These are phyloP conservation scores for Ferdinandea cuprea DNA, from an alignment of 2,888 invertebrate genomes.

Conservation along the genomic window DNA sequence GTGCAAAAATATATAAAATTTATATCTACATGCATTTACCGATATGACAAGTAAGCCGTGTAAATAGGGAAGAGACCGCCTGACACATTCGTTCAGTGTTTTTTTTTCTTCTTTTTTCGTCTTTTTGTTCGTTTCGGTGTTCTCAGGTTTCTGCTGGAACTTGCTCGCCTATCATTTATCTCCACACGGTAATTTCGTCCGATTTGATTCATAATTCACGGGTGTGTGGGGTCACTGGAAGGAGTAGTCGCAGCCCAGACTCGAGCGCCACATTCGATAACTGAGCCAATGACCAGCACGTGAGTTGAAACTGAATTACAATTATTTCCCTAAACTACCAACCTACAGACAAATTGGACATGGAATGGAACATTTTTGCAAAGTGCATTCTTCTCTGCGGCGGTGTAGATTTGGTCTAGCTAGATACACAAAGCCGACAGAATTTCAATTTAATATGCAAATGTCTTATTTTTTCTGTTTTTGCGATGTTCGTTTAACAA, in stretches of 20 bases:
- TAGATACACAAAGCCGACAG: conserved; percentile 50
- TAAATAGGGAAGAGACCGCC: conserved; percentile 57
- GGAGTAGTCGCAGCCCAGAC: conserved; percentile 12
- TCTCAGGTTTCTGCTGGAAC: conserved; percentile 32
- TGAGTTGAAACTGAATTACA: conserved; percentile 29
- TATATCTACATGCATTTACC: conserved; percentile 45
- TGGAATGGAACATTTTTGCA: conserved; percentile 23
- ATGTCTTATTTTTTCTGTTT: conserved; percentile 18
- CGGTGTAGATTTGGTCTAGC: too few relatives aligned
- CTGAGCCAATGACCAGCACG: conserved; percentile 29
- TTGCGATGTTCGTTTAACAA: conserved; percentile 11
- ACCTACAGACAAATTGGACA: neutral
- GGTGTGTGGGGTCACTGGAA: conserved; percentile 27
- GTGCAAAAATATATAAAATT: conserved; percentile 44
- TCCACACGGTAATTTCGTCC: conserved; percentile 14
- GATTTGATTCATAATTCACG: conserved; percentile 29
- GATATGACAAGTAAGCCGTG: conserved; percentile 63
- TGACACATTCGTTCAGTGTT: conserved; percentile 11
- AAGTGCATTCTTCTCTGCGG: conserved; percentile 28
- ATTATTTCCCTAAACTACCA: neutral
- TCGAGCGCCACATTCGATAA: conserved; percentile 6
- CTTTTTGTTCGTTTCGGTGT: neutral
- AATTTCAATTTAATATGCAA: too few relatives aligned
- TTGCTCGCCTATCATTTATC: conserved; percentile 3
- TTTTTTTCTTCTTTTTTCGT: too few relatives aligned